A percentile compares a stretch with the other conserved stretches of the same genome.
phyloP scores from a whole-genome alignment of 2,888 invertebrate species.

The Leistus spinibarbis region DNA sequence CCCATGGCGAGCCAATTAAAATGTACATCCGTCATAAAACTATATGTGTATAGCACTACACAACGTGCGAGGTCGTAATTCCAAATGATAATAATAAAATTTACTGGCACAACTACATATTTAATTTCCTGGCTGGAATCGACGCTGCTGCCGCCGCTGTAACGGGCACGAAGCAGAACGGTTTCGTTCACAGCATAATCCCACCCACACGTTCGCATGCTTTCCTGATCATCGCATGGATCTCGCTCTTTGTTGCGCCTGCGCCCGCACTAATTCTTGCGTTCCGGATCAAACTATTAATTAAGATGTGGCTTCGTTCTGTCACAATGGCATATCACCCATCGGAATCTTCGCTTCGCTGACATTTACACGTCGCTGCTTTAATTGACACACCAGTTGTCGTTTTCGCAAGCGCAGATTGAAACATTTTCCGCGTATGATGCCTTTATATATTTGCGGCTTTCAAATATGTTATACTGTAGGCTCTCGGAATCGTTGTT shows the following conservation, averaged over 20 bases:
- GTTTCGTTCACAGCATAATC: background rate
- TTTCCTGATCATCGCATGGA: background rate
- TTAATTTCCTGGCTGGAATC: slow-evolving; percentile 14
- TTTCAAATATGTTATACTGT: background rate
- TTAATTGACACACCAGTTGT: slow-evolving; percentile 25
- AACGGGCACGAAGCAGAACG: background rate
- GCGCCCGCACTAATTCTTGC: background rate
- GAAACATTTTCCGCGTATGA: slow-evolving; percentile 5
- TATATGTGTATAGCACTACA: background rate
- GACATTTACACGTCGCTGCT: slow-evolving; percentile 23
- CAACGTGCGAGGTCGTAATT: background rate
- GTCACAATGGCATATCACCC: slow-evolving; percentile 31
- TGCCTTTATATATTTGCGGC: background rate
- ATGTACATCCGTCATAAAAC: background rate
- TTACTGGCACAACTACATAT: background rate
- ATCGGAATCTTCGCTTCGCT: slow-evolving; percentile 25
- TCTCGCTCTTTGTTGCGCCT: background rate
- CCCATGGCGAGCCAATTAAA: no score
- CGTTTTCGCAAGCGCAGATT: slow-evolving; percentile 12
- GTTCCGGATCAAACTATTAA: slow-evolving; percentile 30
- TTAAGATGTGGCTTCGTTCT: slow-evolving; percentile 38
- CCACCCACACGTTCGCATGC: background rate
- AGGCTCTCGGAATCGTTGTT: no score
- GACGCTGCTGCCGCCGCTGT: background rate
- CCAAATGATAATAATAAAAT: background rate